Evolutionary conservation across 2,113 vertebrate species (phyloP).

Genomic region (Rhombomys opimus): DNA sequence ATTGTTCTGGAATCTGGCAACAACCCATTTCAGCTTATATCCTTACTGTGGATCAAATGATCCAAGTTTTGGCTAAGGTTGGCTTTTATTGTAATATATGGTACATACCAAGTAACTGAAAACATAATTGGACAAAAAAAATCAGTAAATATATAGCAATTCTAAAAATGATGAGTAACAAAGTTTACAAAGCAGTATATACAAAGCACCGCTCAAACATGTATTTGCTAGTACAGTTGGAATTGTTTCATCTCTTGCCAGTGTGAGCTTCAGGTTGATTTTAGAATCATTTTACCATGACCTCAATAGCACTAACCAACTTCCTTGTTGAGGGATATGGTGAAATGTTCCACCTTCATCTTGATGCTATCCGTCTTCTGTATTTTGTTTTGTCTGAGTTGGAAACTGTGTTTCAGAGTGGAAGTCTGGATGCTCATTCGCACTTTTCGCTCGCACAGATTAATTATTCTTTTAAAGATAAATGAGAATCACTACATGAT

Average conservation of each 20-base stretch:
- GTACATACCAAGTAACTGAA: background rate
- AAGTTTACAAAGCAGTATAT: background rate
- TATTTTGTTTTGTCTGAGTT: background rate
- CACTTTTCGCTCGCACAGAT: background rate
- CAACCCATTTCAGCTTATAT: background rate
- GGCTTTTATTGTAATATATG: background rate
- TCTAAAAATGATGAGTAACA: conserved; percentile 14
- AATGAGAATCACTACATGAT: background rate
- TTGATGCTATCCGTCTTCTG: background rate
- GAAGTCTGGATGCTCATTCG: background rate
- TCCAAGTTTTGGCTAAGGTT: background rate
- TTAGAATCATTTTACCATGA: conserved; percentile 10
- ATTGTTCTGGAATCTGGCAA: background rate
- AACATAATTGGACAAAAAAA: conserved; percentile 39
- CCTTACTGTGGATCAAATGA: conserved; percentile 48
- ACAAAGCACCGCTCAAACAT: background rate
- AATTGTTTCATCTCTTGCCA: background rate
- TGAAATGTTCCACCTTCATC: background rate
- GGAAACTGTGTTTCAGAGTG: conserved; percentile 12
- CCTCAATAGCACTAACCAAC: background rate
- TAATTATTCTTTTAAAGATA: background rate
- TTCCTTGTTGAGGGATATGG: background rate
- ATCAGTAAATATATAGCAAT: background rate
- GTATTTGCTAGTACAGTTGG: background rate
- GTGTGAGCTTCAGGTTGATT: background rate